Evolutionary conservation across 2,888 invertebrate species (phyloP), one percentile per base, ranked within the genome.

Genomic region (Lepetodrilus schrolli): DNA sequence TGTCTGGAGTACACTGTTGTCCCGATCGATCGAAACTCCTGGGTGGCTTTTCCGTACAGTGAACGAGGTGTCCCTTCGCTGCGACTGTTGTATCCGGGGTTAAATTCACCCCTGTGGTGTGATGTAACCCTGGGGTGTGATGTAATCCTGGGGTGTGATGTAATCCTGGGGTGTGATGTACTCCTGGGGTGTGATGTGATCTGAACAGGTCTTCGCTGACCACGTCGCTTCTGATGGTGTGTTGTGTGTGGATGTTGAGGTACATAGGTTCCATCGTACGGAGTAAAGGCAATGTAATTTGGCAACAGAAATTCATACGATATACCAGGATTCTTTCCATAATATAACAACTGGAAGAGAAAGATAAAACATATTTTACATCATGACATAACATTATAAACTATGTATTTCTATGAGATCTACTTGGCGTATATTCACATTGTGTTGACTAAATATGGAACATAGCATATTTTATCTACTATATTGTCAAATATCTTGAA

Each of bases 281-380:
- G 78, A 71, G 73, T 76, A 78, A 73, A 82, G 23, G 74, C 78
- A 4, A 80, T 76, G 17, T 74, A 69, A 47, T 77, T 78, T 23
- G 80, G 80, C 7, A 80, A 65, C 5, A 69, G 73, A 70, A 80
- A 78, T 49, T 72, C 74, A 20, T 78, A 83, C n/a, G 75, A 65
- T 17, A 84, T 80, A 7, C 83, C 84, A 7, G 76, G 79, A 43
- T 83, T 84, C 50, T 78, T 75, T 23, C 70, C 51, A 66, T 83
- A 81, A 38, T 79, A 81, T 20, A 84, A 69, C 49, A 82, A 72
- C 84, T 84, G 79, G 10, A 77, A 71, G n/a, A 8, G 50, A 70
- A 48, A 51, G 70, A 10, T 72, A 37, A 26, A 72, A 34, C 30
- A 71, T 17, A 43, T 43, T n/a, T n/a, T n/a, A n/a, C n/a, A n/a